Evolutionary conservation across 2,113 vertebrate species (phyloP).

Genomic region (Empidonax alnorum): DNA sequence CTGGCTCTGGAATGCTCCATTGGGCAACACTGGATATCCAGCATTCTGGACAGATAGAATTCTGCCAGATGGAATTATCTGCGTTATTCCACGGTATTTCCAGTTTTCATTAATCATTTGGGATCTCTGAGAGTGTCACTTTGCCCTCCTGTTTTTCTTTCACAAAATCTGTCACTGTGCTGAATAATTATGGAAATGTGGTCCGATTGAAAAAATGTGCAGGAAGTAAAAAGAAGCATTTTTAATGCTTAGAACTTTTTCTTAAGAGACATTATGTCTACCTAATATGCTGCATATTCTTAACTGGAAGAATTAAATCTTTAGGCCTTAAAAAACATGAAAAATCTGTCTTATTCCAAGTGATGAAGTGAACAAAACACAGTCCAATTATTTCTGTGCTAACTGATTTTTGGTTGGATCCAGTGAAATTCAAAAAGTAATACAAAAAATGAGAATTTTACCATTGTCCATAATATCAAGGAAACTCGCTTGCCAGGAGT

Average conservation of each 20-base stretch:
- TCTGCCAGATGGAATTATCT: neutral
- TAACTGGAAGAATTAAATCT: neutral
- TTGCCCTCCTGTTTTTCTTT: neutral
- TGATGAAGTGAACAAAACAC: neutral
- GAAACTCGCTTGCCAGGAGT: neutral
- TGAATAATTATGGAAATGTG: neutral
- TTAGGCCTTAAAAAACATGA: neutral
- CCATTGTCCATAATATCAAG: neutral
- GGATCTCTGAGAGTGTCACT: neutral
- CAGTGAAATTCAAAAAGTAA: neutral
- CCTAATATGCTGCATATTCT: neutral
- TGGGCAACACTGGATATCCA: neutral
- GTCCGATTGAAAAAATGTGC: neutral
- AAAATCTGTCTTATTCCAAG: neutral
- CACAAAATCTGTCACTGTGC: neutral
- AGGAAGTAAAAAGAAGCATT: fast-evolving
- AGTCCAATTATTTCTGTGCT: neutral
- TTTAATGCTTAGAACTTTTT: neutral
- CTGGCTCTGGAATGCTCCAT: fast-evolving
- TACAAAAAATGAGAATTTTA: neutral
- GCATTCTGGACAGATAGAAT: neutral
- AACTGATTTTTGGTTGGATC: neutral
- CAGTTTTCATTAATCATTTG: neutral
- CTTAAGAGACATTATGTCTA: neutral
- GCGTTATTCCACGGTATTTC: neutral